Evolutionary conservation across 2,888 invertebrate species (phyloP).

Genomic region (Thysanoteuthis rhombus): DNA sequence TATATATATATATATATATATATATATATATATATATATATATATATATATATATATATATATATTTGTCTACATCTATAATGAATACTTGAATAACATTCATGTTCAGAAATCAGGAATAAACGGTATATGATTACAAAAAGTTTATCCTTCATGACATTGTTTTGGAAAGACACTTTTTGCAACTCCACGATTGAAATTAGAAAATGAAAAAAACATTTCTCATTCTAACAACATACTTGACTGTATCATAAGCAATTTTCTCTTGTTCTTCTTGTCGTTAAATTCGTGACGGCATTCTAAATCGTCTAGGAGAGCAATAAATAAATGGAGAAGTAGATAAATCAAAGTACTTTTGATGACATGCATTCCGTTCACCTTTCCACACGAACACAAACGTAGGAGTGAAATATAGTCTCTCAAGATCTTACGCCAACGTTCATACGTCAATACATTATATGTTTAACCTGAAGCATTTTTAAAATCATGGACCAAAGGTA

Average conservation of each 20-base stretch:
- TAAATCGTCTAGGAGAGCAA: background rate
- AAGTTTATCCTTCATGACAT: no score
- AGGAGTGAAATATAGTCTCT: no score
- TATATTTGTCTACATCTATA: background rate
- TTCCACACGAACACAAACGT: no score
- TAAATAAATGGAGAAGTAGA: background rate
- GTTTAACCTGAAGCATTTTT: no score
- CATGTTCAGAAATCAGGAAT: no score
- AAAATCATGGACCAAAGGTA: no score
- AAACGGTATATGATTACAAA: no score
- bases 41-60: background rate
- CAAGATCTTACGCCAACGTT: no score
- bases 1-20: no score
- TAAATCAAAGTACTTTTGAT: background rate
- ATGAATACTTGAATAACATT: background rate
- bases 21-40: background rate
- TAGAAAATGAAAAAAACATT: background rate
- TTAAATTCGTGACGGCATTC: background rate
- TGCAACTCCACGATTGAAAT: background rate
- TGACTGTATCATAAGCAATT: background rate
- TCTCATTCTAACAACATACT: background rate
- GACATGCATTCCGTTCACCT: no score
- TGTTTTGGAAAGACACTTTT: no score
- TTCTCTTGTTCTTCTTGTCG: background rate
- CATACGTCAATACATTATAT: no score